Base-by-base conservation (phyloP, 2,113 vertebrate species). In the Calonectris borealis region DNA sequence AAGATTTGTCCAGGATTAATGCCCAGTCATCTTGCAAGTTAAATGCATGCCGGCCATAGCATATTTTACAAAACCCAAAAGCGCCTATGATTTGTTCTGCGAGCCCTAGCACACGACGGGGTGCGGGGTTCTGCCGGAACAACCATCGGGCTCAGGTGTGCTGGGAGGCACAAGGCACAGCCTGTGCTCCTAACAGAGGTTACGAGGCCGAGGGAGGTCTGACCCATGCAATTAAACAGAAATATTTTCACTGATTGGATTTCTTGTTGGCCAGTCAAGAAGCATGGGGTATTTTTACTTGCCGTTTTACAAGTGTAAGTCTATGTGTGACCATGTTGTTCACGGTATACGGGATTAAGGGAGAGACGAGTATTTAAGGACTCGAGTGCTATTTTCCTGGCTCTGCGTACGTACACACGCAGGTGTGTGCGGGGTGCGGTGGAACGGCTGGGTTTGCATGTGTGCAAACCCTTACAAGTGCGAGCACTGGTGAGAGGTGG, bases 311-410 rank as follows among this genome's bases (percentile, higher is more conserved):
- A 76, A 81, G 60, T 40, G 0, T 31, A 79, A 64, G n/a, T 42
- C 69, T 42, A 0, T 51, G n/a, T 60, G 61, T 65, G 91, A 57
- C 29, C 13, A 6, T 6, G 14, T 42, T 76, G 57, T 68, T 86
- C 81, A 1, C 8, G 11, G 12, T 15, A 2, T 0, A 1, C 0
- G 5, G 24, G 52, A 42, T 48, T n/a, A 54, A 46, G 58, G 62
- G 60, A 62, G 31, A 80, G 64, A 34, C 3, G 21, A 40, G n/a
- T 27, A 17, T 57, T 62, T 46, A 38, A 61, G 54, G 58, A 54
- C 61, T 73, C 2, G 0, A 9, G 32, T 13, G 0, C 38, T 6
- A 0, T 48, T 69, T 72, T 44, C 84, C 71, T 73, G n/a, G 52
- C 69, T 32, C 49, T 26, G 27, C 8, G 55, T 13, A 10, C 0